Conservation (phyloP, 2,113 vertebrate species). For the Athene noctua region DNA sequence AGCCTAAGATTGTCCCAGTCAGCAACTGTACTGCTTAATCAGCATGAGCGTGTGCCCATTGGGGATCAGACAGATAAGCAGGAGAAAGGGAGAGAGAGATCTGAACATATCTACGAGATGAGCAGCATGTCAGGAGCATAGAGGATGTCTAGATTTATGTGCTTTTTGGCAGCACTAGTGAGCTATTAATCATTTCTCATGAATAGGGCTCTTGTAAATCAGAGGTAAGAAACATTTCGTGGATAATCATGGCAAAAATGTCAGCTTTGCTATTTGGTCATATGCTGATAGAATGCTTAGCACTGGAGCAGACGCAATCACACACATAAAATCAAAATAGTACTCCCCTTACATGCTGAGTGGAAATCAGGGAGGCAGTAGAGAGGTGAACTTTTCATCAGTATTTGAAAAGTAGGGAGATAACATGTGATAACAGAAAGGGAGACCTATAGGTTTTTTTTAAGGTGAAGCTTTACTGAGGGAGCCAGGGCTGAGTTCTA, state of each 20-base stretch:
- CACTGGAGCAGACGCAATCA: neutral
- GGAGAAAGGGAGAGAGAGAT: slow-evolving; percentile 17
- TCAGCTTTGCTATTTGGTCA: slow-evolving; percentile 40
- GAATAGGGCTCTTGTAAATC: slow-evolving; percentile 68
- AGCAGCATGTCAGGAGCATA: slow-evolving; percentile 66
- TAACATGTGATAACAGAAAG: neutral
- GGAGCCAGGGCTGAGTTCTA: neutral
- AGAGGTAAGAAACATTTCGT: slow-evolving; percentile 52
- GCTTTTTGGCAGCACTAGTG: slow-evolving; percentile 65
- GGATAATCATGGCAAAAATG: slow-evolving; percentile 53
- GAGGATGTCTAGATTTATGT: slow-evolving; percentile 73
- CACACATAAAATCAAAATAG: slow-evolving; percentile 24
- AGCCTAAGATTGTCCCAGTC: slow-evolving; percentile 62
- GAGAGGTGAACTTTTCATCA: slow-evolving; percentile 11
- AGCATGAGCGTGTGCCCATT: slow-evolving; percentile 46
- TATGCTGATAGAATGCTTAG: slow-evolving; percentile 49
- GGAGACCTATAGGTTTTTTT: neutral
- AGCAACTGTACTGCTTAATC: slow-evolving; percentile 72
- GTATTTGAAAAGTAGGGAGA: slow-evolving; percentile 28
- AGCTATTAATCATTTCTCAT: slow-evolving; percentile 72
- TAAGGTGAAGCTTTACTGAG: neutral
- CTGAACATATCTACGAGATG: slow-evolving; percentile 49
- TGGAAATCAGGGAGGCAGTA: neutral
- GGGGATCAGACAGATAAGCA: slow-evolving; percentile 54
- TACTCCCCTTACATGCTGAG: neutral